Evolutionary conservation across 92 coral and sea anemone genomes (phyloP), one percentile per base, ranked within the genome.

Genomic region (Palythoa grandiflora): DNA sequence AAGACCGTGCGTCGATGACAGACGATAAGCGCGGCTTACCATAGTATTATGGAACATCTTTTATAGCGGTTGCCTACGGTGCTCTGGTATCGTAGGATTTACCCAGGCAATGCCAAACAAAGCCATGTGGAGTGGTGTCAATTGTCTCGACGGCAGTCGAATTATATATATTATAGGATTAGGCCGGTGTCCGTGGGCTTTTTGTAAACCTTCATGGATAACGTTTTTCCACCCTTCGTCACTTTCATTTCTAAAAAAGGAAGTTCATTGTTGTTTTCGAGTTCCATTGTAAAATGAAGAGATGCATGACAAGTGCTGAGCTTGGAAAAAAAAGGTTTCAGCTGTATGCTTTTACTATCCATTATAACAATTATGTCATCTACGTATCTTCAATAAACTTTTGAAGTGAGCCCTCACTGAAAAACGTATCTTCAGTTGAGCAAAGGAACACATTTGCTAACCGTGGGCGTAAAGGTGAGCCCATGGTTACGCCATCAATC

Each of bases 1-100:
- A 12, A 61, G 21, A 75, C 40, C 77, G 83, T 73, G 90, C 76
- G 40, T 87, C 76, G 78, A 84, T 77, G 54, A 77, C 76, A 36
- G 77, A 68, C 68, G 79, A 87, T n/a, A 87, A 36, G 54, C 44
- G 65, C n/a, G 81, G 68, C 51, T 20, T 66, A 51, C 55, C 90
- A 61, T 65, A 84, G 90, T 87, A n/a, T 66, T 66, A 57, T 7
- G 63, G 2, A 17, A 57, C 16, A 57, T 57, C 63, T 57, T 8
- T 57, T 57, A 17, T 57, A 57, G 63, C 6, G 63, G 63, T 57
- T 57, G 63, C 15, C 63, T 57, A 57, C 63, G 15, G 63, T 57
- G 63, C 63, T 57, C 63, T 57, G 63, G 15, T 57, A 57, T 10
- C 2, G 63, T 7, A 57, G 63, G 16, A 57, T 57, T 57, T 28